Percentiles rank a stretch among this genome's conserved stretches.
Conservation (phyloP, 2,113 vertebrate genomes). For the Archilochus colubris region DNA sequence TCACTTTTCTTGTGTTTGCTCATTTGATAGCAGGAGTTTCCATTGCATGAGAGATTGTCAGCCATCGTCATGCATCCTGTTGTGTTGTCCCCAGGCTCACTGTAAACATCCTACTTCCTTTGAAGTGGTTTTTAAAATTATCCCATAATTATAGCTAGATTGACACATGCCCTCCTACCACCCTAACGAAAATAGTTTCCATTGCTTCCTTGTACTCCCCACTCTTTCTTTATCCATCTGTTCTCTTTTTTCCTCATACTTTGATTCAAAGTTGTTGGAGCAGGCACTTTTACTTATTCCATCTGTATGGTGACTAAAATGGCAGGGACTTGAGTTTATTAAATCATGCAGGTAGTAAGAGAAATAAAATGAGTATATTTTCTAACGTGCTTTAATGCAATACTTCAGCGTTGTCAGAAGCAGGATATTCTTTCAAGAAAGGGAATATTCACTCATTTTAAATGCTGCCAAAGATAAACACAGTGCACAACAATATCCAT, state of each 20-base stretch:
- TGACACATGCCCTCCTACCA: constrained; percentile 64
- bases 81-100: neutral
- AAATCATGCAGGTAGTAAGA: neutral
- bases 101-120: constrained; percentile 47
- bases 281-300: neutral
- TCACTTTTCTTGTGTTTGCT: neutral
- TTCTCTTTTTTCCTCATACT: constrained; percentile 7
- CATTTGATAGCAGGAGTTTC: constrained; percentile 20
- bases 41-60: neutral
- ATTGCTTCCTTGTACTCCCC: constrained; percentile 25
- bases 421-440: neutral
- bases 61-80: neutral
- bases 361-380: neutral
- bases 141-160: constrained; percentile 2
- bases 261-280: neutral
- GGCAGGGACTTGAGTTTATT: neutral
- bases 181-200: constrained; percentile 47
- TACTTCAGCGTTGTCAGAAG: neutral
- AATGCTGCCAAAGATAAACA: neutral
- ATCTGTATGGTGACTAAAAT: neutral
- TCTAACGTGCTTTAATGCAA: neutral
- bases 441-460: neutral
- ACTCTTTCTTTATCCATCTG: constrained; percentile 62
- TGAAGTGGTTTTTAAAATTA: constrained; percentile 4
- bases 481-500: neutral